Base-by-base conservation (phyloP, 2,113 vertebrate species). In the Caranx melampygus region DNA sequence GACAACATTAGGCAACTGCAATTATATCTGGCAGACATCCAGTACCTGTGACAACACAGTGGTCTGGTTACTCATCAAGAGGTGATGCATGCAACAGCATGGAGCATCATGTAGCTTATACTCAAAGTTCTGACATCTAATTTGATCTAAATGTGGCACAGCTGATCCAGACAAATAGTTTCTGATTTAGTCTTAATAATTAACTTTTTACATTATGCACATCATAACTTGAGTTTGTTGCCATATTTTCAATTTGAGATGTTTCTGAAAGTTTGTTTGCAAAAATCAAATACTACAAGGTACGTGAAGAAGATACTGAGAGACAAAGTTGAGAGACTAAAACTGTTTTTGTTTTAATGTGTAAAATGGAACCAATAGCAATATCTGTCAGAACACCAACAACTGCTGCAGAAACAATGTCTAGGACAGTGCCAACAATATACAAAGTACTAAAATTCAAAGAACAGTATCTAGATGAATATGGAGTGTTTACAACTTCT, bases 321-420 rank as follows among this genome's bases (percentile, higher is more conserved):
- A 60, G 9, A 57, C 2, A 33, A 40, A 34, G 21, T 3, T 37
- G 45, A 31, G 3, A 35, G 67, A 31, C 57, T 5, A 47, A 59
- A 59, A 44, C 6, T 42, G 5, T 57, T 81, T 83, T 37, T 33
- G 3, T 60, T 80, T 82, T 51, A 75, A 74, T 44, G 77, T 4
- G 31, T 4, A 76, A 20, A 10, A 58, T 14, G 1, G 37, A 51
- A 35, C n/a, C 49, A 45, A 59, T n/a, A 13, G 10, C 21, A 74
- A 33, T 34, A 45, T 31, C 4, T 44, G 18, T 34, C 0, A 26
- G 21, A 66, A 15, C 16, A 21, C 20, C 14, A 31, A 61, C 52
- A 65, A 18, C 14, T 68, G 11, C 54, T 33, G 3, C 20, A 63
- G 1, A 47, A 64, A 82, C 12, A 18, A 11, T 47, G 58, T 15